Base-by-base conservation (phyloP, 2,797 vertebrate species). In the Myripristis jacobus region DNA sequence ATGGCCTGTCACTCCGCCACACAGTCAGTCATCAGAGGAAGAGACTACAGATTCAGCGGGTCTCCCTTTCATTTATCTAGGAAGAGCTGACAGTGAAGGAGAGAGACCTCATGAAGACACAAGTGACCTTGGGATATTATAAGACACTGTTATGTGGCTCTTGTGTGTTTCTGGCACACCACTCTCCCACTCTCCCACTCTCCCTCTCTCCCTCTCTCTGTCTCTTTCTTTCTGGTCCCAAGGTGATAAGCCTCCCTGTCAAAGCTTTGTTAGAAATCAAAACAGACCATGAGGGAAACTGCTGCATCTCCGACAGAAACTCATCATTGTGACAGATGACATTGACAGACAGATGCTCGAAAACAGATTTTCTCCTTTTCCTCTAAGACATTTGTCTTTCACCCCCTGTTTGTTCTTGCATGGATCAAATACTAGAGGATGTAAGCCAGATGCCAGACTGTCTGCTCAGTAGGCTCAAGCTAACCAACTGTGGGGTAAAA, bases 71-170 rank as follows among this genome's bases (percentile, higher is more conserved):
- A 92, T 92, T 89, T 90, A 89, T 86, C 74, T 53, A 57, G 76
- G 80, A 76, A 88, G 88, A 67, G 59, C 85, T 80, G 64, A 79
- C 67, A 79, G 79, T 77, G 73, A 89, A 86, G 88, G 84, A 89
- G 70, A 78, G 81, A 71, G 85, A 88, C 90, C 85, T 84, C 25
- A 31, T 86, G 84, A 80, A 91, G 88, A 90, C 86, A 84, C 82
- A 74, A 82, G 80, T 90, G 90, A 92, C 92, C 91, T 92, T 93
- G 90, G 79, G 62, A 79, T 87, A 81, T 86, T 79, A 85, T 64
- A 79, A 65, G 57, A 77, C 59, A 51, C 44, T 58, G 11, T 55
- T 64, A 47, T 29, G 57, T 38, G 62, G 66, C 51, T 79, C 62
- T 80, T 73, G 56, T 71, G 68, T 31, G 46, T 83, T 68, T 79